phyloP scores from a whole-genome alignment of 2,797 vertebrate species.

The Acanthurus leucopareius region DNA sequence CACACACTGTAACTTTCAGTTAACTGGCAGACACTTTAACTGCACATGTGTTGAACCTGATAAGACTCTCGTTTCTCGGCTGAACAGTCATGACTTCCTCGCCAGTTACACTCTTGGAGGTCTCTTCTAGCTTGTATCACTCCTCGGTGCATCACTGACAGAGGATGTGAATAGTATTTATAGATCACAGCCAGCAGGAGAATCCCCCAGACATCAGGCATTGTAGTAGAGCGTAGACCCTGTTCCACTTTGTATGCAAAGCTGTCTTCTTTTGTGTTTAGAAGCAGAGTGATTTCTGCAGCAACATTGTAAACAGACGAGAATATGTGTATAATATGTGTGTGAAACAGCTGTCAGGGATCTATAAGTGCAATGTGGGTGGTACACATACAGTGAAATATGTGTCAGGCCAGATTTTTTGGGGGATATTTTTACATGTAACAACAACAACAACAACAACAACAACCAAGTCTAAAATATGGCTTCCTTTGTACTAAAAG shows the following conservation, averaged over 20 bases:
- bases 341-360: constrained; percentile 6
- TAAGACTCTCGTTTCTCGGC: constrained; percentile 64
- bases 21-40: constrained; percentile 43
- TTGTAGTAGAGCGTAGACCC: constrained; percentile 55
- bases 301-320: constrained; percentile 42
- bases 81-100: constrained; percentile 54
- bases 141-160: constrained; percentile 58
- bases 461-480: neutral
- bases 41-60: constrained; percentile 62
- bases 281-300: constrained; percentile 41
- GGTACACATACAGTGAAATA: neutral
- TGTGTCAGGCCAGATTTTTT: neutral
- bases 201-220: constrained; percentile 68
- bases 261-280: constrained; percentile 59
- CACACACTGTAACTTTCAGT: neutral
- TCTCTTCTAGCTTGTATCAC: constrained; percentile 59
- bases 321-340: constrained; percentile 1
- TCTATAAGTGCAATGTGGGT: constrained; percentile 2
- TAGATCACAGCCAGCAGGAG: constrained; percentile 72
- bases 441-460: neutral
- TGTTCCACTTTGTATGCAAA: constrained; percentile 79
- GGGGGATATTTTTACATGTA: neutral
- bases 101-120: constrained; percentile 61
- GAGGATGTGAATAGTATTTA: constrained; percentile 76
- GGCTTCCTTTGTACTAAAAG: neutral